Conservation (phyloP, 2,797 vertebrate species). For the Enteromius treurensis region DNA sequence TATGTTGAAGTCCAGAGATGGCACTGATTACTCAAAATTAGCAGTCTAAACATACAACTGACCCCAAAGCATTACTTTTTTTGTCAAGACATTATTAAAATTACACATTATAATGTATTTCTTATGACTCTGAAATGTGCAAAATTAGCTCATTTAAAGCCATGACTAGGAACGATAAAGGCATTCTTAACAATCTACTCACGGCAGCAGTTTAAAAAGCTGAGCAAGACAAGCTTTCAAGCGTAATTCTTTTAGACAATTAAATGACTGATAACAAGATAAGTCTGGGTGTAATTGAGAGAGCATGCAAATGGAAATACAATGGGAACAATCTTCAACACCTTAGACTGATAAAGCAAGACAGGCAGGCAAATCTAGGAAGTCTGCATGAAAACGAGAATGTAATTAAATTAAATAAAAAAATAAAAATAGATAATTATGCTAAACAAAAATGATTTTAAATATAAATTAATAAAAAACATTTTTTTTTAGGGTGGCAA, state of each 20-base stretch:
- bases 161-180: not conserved
- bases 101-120: not conserved
- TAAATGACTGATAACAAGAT: constrained; percentile 13
- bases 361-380: constrained; percentile 3
- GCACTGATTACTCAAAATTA: not conserved
- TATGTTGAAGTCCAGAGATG: not conserved
- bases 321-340: constrained; percentile 11
- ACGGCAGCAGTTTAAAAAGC: constrained; percentile 20
- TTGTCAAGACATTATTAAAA: not conserved
- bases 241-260: constrained; percentile 35
- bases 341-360: constrained; percentile 34
- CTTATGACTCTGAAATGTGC: constrained; percentile 1
- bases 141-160: not conserved
- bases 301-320: constrained; percentile 24
- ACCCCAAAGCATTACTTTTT: not conserved
- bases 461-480: not conserved
- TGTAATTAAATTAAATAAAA: not conserved
- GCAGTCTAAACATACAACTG: not conserved
- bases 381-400: not conserved
- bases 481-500: not conserved
- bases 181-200: constrained; percentile 1
- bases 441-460: not conserved
- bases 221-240: constrained; percentile 23
- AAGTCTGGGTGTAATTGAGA: not conserved
- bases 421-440: not conserved